Conservation (phyloP, 2,797 vertebrate species). For the Ceyx erithaca region DNA sequence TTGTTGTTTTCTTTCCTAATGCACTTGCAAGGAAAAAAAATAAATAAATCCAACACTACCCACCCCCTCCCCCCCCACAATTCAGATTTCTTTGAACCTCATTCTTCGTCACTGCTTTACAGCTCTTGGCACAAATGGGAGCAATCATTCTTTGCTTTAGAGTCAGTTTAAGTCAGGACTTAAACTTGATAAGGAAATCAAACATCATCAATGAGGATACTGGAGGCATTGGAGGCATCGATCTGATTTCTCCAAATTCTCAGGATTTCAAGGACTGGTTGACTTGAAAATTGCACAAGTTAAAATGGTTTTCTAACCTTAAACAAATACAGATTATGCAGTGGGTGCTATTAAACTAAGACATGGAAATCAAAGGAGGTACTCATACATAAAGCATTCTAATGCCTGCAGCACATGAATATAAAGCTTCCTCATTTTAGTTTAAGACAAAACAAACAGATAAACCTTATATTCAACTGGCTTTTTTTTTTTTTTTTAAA, state of each 20-base stretch:
- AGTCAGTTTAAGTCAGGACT: not conserved
- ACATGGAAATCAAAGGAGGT: not conserved
- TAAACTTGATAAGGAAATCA: constrained; percentile 4
- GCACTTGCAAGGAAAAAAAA: constrained; percentile 37
- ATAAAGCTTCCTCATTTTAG: not conserved
- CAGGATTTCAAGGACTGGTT: not conserved
- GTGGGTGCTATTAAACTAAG: not conserved
- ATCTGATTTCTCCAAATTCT: not conserved
- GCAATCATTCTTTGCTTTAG: not conserved
- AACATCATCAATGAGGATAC: not conserved
- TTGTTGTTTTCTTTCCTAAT: constrained; percentile 76
- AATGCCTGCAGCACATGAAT: not conserved
- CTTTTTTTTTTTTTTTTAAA: not conserved
- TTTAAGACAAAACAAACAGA: not conserved
- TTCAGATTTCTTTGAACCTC: constrained; percentile 48
- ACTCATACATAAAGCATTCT: not conserved
- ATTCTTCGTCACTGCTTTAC: constrained; percentile 46
- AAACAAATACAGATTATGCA: not conserved
- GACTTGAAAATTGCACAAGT: not conserved
- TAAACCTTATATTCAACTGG: not conserved
- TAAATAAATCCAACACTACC: no score
- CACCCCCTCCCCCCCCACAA: not conserved
- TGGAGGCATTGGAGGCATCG: not conserved
- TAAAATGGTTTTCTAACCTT: not conserved
- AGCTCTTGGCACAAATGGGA: constrained; percentile 39